Evolutionary conservation across 2,797 vertebrate species (phyloP).

Genomic region (Spatula clypeata): DNA sequence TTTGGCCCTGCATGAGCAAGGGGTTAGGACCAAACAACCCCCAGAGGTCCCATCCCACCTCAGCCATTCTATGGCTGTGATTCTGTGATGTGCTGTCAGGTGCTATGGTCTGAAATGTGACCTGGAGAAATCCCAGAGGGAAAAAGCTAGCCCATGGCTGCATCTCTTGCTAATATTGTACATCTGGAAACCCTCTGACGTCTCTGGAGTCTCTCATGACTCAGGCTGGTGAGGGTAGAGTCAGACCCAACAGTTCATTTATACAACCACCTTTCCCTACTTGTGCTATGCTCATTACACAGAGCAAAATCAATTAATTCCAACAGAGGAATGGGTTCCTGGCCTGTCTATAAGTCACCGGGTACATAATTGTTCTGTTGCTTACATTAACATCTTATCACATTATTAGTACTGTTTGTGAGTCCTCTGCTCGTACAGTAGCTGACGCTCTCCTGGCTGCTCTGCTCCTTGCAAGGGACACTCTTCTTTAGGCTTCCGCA

Average conservation of each 20-base stretch:
- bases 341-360: conserved; percentile 66
- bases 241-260: conserved; percentile 41
- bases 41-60: neutral
- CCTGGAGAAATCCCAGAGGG: neutral
- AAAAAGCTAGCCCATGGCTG: neutral
- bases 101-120: neutral
- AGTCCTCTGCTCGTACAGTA: conserved; percentile 36
- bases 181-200: neutral
- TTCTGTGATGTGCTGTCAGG: neutral
- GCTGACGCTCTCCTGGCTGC: conserved; percentile 30
- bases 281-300: conserved; percentile 55
- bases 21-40: neutral
- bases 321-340: conserved; percentile 55
- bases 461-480: conserved; percentile 15
- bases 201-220: neutral
- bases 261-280: conserved; percentile 1
- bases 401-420: conserved; percentile 50
- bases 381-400: conserved; percentile 76
- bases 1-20: neutral
- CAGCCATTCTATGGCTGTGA: neutral
- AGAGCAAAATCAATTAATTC: conserved; percentile 78
- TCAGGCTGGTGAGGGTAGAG: neutral
- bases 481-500: conserved; percentile 3
- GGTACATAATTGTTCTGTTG: conserved; percentile 77
- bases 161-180: accelerated